These are phyloP conservation scores for Lacanobia oleracea DNA, from an alignment of 2,888 invertebrate genomes.

Conservation along the genomic window DNA sequence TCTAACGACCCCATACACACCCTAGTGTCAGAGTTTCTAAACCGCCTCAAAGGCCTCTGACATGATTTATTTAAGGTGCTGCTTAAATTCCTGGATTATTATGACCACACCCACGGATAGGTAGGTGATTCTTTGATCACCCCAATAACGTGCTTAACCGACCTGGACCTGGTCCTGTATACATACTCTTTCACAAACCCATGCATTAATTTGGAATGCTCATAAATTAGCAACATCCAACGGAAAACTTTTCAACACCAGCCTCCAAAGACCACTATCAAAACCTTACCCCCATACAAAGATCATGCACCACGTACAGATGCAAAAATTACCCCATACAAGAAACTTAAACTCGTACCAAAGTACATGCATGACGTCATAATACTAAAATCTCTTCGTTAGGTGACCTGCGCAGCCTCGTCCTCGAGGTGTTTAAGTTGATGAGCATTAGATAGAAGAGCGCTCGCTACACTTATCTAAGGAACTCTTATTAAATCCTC, in stretches of 20 bases:
- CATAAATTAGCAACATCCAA: neutral
- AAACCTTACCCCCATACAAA: neutral
- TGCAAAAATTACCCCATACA: neutral
- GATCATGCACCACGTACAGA: neutral
- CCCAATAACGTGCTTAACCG: no score
- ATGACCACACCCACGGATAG: neutral
- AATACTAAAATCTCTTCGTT: conserved; percentile 47
- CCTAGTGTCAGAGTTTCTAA: no score
- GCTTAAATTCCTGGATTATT: neutral
- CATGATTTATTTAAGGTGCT: no score
- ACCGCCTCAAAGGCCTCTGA: no score
- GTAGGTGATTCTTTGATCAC: no score
- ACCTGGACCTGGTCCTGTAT: no score
- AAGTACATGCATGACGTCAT: conserved; percentile 28
- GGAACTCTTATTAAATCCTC: conserved; percentile 89
- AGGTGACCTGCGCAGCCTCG: conserved; percentile 58
- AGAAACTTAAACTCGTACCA: neutral
- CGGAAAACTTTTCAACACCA: neutral
- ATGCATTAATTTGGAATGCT: neutral
- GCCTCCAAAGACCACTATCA: neutral
- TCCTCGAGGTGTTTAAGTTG: conserved; percentile 76
- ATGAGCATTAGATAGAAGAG: conserved; percentile 80
- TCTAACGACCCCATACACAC: no score
- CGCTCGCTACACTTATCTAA: conserved; percentile 86
- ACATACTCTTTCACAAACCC: no score